These are phyloP conservation scores for Caenorhabditis brenneri DNA, from an alignment of 1,140 invertebrate genomes.

Conservation along the genomic window DNA sequence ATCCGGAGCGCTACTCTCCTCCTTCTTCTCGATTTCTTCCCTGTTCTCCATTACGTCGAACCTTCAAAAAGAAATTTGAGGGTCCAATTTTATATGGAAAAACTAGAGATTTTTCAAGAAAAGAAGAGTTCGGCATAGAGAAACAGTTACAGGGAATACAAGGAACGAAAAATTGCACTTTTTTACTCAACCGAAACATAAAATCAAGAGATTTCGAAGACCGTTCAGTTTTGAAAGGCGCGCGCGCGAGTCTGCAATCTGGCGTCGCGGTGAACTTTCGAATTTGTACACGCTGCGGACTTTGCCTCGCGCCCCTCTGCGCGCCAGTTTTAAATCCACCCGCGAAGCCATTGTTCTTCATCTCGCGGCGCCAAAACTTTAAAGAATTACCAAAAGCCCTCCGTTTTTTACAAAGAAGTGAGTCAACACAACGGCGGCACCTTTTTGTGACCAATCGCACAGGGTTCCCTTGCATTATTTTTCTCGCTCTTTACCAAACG, in stretches of 20 bases:
- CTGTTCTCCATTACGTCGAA: too few relatives aligned
- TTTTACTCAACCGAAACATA: too few relatives aligned
- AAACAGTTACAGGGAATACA: too few relatives aligned
- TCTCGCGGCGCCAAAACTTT: background rate
- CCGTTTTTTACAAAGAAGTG: background rate
- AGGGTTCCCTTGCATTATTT: background rate
- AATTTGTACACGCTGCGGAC: slow-evolving; percentile 12
- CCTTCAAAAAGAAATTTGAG: too few relatives aligned
- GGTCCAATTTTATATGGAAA: too few relatives aligned
- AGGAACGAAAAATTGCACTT: too few relatives aligned
- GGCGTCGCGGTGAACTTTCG: background rate
- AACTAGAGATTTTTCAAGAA: too few relatives aligned
- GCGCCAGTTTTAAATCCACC: slow-evolving; percentile 20
- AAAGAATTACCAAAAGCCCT: background rate
- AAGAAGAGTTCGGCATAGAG: too few relatives aligned
- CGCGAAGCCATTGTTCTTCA: background rate
- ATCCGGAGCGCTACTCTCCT: too few relatives aligned
- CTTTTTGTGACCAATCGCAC: background rate
- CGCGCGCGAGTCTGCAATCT: background rate
- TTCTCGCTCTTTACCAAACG: background rate
- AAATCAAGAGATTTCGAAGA: background rate
- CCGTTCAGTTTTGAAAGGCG: background rate
- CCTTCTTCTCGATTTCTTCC: too few relatives aligned
- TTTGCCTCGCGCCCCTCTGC: background rate
- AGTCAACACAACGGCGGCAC: background rate